Evolutionary conservation across 2,888 invertebrate genomes (phyloP), one percentile per base, ranked within the genome.

Genomic region (Campoletis raptor): DNA sequence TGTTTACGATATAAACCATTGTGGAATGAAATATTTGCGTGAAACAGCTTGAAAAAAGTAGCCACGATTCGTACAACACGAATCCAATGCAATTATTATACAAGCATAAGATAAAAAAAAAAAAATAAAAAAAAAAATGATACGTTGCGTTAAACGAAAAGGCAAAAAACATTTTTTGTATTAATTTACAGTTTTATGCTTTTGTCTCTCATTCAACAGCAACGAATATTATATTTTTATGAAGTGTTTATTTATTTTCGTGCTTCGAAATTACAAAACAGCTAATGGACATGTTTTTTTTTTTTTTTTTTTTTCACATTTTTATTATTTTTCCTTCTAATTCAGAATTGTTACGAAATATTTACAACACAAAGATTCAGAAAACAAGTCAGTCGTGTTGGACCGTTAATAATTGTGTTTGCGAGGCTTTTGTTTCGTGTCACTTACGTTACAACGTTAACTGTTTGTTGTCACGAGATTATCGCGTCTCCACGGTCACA

Each of bases 351-450:
- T 9, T 8, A 36, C 8, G 24, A 48, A 18, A 18, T 45, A 70
- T 70, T 70, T 45, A 8, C 73, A 8, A 52, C 24, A 52, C 64
- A 52, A 64, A 36, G 54, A 72, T 77, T 64, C 64, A 30, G 30
- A 81, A 78, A 72, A 57, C 74, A 37, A 52, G 64, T 72, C 61
- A 61, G 54, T 61, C 70, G 57, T 24, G 48, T 61, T 45, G 36
- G 40, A 61, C 52, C 79, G 66, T 79, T 66, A 83, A 79, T 78
- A 83, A 79, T 83, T 67, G 79, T 79, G 79, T 79, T 83, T 67
- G 72, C 79, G 83, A 73, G 83, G 66, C 37, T 73, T 66, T 57
- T 57, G 74, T 37, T 64, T 40, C 67, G 66, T 42, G 24, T 66
- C 70, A 69, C 61, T 48, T 61, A 70, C 64, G 61, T 70, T 77